Evolutionary conservation across 2,888 invertebrate species (phyloP).

Genomic region (Venustoraphidia nigricollis): DNA sequence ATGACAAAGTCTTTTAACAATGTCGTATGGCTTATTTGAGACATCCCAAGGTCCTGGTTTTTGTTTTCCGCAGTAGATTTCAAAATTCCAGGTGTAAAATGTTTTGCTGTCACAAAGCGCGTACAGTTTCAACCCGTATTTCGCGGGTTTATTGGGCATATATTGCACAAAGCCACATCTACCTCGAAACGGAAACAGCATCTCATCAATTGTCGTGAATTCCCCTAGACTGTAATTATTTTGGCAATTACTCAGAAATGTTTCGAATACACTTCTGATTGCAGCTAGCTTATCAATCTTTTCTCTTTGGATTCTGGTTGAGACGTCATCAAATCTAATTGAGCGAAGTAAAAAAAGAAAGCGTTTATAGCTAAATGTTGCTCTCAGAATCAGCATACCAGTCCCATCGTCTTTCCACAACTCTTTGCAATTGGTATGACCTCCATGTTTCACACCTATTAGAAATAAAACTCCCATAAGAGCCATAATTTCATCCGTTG

Average conservation of each 20-base stretch:
- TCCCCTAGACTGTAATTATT: constrained; percentile 10
- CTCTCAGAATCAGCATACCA: constrained; percentile 13
- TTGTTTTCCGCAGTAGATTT: constrained; percentile 15
- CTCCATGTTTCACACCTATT: too few relatives aligned
- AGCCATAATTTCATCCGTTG: too few relatives aligned
- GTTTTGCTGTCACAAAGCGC: constrained; percentile 14
- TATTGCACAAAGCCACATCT: constrained; percentile 16
- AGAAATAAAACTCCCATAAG: too few relatives aligned
- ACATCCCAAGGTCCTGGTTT: too few relatives aligned
- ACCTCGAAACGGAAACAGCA: constrained; percentile 14
- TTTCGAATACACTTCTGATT: constrained; percentile 15
- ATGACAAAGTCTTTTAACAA: too few relatives aligned
- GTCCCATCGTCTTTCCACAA: constrained; percentile 16
- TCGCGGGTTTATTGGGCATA: constrained; percentile 16
- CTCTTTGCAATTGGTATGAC: constrained; percentile 13
- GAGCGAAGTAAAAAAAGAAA: constrained; percentile 14
- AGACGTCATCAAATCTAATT: constrained; percentile 14
- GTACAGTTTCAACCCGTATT: constrained; percentile 16
- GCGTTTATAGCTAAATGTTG: constrained; percentile 14
- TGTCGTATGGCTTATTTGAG: too few relatives aligned
- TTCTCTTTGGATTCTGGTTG: constrained; percentile 8
- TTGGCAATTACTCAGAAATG: constrained; percentile 17
- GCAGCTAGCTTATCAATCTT: constrained; percentile 14
- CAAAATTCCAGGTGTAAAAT: constrained; percentile 14
- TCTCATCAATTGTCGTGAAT: constrained; percentile 18